Percentiles rank a stretch among this genome's conserved stretches.
Evolutionary conservation across 2,113 vertebrate species (phyloP).

Genomic region (Myotis brandtii): DNA sequence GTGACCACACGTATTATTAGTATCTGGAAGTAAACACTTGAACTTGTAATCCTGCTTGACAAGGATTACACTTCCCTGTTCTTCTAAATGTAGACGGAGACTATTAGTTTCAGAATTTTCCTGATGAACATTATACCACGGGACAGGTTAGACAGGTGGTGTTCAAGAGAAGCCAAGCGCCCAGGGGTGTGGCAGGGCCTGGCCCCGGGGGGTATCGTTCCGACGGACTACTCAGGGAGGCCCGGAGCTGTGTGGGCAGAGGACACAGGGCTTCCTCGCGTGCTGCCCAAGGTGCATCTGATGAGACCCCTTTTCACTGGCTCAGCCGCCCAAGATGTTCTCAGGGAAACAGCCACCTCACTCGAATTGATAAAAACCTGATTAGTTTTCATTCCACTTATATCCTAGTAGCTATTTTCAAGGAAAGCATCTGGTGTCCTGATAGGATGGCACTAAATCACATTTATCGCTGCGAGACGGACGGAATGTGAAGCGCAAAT

Average conservation of each 20-base stretch:
- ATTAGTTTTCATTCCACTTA: slow-evolving; percentile 76
- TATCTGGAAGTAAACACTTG: background rate
- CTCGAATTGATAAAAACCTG: slow-evolving; percentile 74
- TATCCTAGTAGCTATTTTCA: slow-evolving; percentile 73
- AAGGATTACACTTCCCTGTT: background rate
- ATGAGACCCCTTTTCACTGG: slow-evolving; percentile 78
- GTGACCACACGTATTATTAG: background rate
- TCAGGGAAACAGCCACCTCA: slow-evolving; percentile 73
- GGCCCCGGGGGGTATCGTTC: slow-evolving; percentile 20
- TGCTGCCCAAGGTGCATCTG: slow-evolving; percentile 69
- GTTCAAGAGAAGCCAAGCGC: slow-evolving; percentile 40
- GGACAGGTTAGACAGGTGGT: background rate
- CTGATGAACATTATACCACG: background rate
- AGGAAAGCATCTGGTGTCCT: slow-evolving; percentile 80
- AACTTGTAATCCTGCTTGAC: background rate
- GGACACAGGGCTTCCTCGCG: slow-evolving; percentile 68
- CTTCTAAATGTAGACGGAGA: background rate
- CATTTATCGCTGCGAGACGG: slow-evolving; percentile 53
- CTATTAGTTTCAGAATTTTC: background rate
- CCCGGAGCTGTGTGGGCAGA: slow-evolving; percentile 69
- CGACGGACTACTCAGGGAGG: slow-evolving; percentile 52
- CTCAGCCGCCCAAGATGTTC: slow-evolving; percentile 78
- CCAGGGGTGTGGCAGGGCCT: slow-evolving; percentile 70
- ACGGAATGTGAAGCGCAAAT: slow-evolving; percentile 44
- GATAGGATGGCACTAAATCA: slow-evolving; percentile 75